Conservation (phyloP, 2,888 invertebrate species). For the Gari tellinella region DNA sequence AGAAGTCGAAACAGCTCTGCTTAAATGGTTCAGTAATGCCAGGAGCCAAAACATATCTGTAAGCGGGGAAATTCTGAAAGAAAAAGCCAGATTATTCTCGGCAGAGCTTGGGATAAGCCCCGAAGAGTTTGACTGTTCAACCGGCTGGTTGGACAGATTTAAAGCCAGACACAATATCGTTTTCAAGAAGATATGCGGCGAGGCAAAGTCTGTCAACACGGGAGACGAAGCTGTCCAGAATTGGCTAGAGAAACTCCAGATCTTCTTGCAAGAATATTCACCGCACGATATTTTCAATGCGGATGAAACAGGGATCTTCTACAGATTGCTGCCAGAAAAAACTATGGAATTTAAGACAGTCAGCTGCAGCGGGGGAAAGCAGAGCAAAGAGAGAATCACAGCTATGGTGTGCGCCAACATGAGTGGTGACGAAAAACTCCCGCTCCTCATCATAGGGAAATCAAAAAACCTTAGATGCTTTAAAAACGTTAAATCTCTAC, state of each 20-base stretch:
- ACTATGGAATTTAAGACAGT: slow-evolving; percentile 44
- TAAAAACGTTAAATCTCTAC: slow-evolving; percentile 52
- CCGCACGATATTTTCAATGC: slow-evolving; percentile 60
- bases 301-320: slow-evolving; percentile 63
- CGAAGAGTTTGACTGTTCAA: no score
- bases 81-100: no score
- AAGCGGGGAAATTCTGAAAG: no score
- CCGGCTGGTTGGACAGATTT: no score
- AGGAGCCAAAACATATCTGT: no score
- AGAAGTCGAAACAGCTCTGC: no score
- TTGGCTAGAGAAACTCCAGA: slow-evolving; percentile 1
- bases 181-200: slow-evolving; percentile 39
- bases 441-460: slow-evolving; percentile 59
- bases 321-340: slow-evolving; percentile 37
- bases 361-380: slow-evolving; percentile 43
- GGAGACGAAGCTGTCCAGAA: slow-evolving; percentile 1
- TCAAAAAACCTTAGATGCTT: slow-evolving; percentile 55
- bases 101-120: no score
- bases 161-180: slow-evolving; percentile 37
- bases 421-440: slow-evolving; percentile 52
- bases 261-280: slow-evolving; percentile 40
- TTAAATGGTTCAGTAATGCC: no score
- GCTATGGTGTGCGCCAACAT: slow-evolving; percentile 48
- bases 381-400: slow-evolving; percentile 51
- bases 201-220: slow-evolving; percentile 27